Evolutionary conservation across 1,140 invertebrate species (phyloP).

Genomic region (Dryas iulia): DNA sequence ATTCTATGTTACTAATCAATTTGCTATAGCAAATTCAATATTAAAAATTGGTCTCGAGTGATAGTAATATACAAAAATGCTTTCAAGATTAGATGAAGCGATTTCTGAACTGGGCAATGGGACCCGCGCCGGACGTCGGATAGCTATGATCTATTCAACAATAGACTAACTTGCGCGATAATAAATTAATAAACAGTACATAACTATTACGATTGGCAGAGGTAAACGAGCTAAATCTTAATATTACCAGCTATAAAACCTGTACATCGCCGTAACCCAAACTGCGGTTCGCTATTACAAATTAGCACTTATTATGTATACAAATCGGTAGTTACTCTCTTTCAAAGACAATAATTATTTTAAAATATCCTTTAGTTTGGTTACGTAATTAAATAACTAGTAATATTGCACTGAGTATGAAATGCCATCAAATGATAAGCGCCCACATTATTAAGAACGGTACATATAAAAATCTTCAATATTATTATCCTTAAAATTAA

Average conservation of each 20-base stretch:
- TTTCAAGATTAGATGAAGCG: conserved; percentile 69
- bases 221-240: conserved; percentile 80
- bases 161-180: conserved; percentile 75
- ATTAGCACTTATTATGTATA: conserved; percentile 78
- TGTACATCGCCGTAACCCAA: conserved; percentile 80
- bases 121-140: conserved; percentile 48
- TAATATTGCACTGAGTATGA: conserved; percentile 83
- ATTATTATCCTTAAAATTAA: conserved; percentile 64
- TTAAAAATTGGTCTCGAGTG: conserved; percentile 77
- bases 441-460: conserved; percentile 69
- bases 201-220: conserved; percentile 80
- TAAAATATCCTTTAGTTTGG: conserved; percentile 82
- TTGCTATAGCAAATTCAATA: conserved; percentile 76
- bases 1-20: conserved; percentile 73
- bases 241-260: conserved; percentile 80
- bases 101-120: conserved; percentile 35
- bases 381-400: conserved; percentile 83
- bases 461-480: conserved; percentile 71
- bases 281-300: conserved; percentile 70
- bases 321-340: conserved; percentile 79
- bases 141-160: conserved; percentile 79
- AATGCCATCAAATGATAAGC: conserved; percentile 81
- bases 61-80: conserved; percentile 71
- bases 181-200: conserved; percentile 79
- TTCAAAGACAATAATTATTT: conserved; percentile 76